Evolutionary conservation across 1,140 invertebrate genomes (phyloP), one percentile per base, ranked within the genome.

Genomic region (Zelostemma sp.): DNA sequence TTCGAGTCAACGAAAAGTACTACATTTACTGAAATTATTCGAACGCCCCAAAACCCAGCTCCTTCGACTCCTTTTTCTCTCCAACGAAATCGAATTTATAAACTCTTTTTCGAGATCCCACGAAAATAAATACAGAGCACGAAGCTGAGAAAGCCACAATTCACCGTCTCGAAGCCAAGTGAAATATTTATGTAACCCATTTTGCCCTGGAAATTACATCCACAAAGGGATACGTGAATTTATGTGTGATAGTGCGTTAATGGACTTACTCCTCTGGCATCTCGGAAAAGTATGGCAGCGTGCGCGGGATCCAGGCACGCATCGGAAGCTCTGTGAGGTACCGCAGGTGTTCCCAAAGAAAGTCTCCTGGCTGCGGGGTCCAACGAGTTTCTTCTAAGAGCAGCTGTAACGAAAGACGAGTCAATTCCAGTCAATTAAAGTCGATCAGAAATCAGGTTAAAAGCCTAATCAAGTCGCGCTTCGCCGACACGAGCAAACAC

Each of bases 201-300:
- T 66, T 59, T 58, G 8, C 19, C 6, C 45, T 59, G 28, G 25
- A 47, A 25, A 18, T 28, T 17, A 35, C 3, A 21, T 50, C 14
- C 45, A 21, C 25, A 19, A 50, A 33, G 17, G 45, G 21, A 25
- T 8, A n/a, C n/a, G n/a, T n/a, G n/a, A n/a, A n/a, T n/a, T n/a
- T n/a, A n/a, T n/a, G n/a, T n/a, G n/a, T n/a, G n/a, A 46, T 6
- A 28, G n/a, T 12, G 48, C 31, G 40, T 43, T 28, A 14, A 11
- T n/a, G 25, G 57, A 90, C 93, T 93, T 84, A 96, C 95, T 87
- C 95, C 95, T 87, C 95, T 87, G 8, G 94, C 93, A 82, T 96
- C 93, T 72, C 94, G 86, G 83, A 96, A 96, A 55, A 95, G 87
- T 63, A 95, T 95, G 63, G 94, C 94, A 45, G 93, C 93, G 85